A percentile compares a stretch with the other conserved stretches of the same genome.
phyloP scores from a whole-genome alignment of 2,113 vertebrate genomes.

The Chamaea fasciata region DNA sequence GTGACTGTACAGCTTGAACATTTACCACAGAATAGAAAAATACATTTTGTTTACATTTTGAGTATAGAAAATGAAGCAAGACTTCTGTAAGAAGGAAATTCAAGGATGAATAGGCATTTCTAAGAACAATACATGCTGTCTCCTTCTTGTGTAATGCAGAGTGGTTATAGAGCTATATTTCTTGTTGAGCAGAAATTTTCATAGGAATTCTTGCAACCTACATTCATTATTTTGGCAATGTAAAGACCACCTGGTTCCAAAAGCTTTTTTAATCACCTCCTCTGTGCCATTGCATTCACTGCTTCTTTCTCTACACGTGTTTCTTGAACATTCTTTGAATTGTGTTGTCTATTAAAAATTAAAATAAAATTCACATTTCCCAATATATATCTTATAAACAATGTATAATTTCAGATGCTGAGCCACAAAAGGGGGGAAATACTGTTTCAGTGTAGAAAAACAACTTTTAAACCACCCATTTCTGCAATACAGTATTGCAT shows the following conservation, averaged over 20 bases:
- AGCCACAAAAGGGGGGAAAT: background rate
- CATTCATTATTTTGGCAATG: background rate
- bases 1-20: background rate
- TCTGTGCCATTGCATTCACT: background rate
- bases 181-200: background rate
- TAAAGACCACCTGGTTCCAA: background rate
- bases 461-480: background rate
- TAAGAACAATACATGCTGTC: background rate
- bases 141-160: background rate
- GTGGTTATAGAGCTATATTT: background rate
- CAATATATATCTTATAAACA: background rate
- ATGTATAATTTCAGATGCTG: background rate
- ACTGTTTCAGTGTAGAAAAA: background rate
- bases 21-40: background rate
- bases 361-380: background rate
- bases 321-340: background rate
- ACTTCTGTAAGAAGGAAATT: background rate
- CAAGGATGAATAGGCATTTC: background rate
- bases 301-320: background rate
- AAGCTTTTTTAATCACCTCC: background rate
- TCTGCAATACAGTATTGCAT: background rate
- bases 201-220: background rate
- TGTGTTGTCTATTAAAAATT: background rate
- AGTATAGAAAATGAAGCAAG: background rate
- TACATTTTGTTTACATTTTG: background rate